phyloP scores from a whole-genome alignment of 2,888 invertebrate species.

The Artemia sinica region DNA sequence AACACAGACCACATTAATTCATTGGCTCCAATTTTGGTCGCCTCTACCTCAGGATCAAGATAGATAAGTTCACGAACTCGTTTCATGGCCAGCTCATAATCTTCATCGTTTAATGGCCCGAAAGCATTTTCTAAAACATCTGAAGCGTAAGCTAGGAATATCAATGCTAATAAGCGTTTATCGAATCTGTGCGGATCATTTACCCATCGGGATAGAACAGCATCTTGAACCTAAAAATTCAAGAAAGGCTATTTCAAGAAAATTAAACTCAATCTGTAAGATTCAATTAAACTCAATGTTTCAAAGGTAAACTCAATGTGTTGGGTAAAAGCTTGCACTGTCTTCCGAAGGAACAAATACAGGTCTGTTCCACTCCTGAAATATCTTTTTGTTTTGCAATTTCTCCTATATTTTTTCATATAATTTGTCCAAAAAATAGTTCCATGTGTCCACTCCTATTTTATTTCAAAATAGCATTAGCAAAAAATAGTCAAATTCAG shows the following conservation, averaged over 20 bases:
- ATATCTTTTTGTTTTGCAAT: no score
- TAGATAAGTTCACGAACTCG: conserved; percentile 88
- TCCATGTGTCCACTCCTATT: no score
- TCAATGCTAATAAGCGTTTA: conserved; percentile 69
- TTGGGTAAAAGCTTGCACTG: no score
- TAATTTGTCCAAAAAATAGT: no score
- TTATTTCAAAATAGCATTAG: no score
- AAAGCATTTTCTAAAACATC: conserved; percentile 99
- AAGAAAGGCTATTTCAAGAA: neutral
- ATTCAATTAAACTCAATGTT: no score
- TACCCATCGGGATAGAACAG: conserved; percentile 85
- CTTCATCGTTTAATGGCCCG: conserved; percentile 87
- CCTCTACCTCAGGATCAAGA: conserved; percentile 88
- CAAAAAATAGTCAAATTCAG: no score
- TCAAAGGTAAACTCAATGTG: no score
- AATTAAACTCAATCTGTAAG: no score
- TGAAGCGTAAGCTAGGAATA: conserved; percentile 76
- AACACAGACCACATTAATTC: conserved; percentile 98
- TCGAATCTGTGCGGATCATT: conserved; percentile 96
- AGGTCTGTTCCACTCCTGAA: no score
- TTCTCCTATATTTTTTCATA: no score
- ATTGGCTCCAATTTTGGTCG: conserved; percentile 70
- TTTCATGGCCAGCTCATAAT: conserved; percentile 94
- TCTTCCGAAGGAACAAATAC: no score
- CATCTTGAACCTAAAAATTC: conserved; percentile 59